These are phyloP conservation scores for Eulimnadia texana DNA, from an alignment of 1,140 invertebrate genomes.

Conservation along the genomic window DNA sequence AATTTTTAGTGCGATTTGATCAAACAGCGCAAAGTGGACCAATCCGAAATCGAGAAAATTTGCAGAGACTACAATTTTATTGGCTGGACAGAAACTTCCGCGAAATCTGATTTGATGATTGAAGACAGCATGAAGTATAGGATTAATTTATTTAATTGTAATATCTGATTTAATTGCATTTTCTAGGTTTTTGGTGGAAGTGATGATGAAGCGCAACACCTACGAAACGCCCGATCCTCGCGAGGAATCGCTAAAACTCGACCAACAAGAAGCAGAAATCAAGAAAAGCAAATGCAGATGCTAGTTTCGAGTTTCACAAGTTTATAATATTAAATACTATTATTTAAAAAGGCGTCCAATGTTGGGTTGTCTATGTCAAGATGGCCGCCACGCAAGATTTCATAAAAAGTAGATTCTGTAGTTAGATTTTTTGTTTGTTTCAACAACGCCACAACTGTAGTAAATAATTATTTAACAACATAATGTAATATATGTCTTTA, in stretches of 20 bases:
- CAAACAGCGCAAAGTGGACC: constrained; percentile 34
- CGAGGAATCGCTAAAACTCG: not conserved
- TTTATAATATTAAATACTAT: not conserved
- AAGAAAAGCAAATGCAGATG: not conserved
- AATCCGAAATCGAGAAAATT: constrained; percentile 40
- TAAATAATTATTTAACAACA: not conserved
- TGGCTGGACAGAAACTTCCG: constrained; percentile 44
- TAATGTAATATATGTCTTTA: too few relatives aligned
- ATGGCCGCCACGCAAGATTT: too few relatives aligned
- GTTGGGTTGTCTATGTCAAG: too few relatives aligned
- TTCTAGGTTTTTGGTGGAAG: constrained; percentile 28
- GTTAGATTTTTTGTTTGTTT: not conserved
- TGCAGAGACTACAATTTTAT: constrained; percentile 43
- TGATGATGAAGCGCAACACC: constrained; percentile 29
- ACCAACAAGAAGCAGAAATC: not conserved
- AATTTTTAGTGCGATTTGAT: constrained; percentile 36
- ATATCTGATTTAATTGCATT: not conserved
- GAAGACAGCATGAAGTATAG: constrained; percentile 39
- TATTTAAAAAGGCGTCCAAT: too few relatives aligned
- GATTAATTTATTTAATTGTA: not conserved
- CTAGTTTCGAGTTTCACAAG: not conserved
- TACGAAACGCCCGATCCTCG: not conserved
- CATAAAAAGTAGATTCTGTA: not conserved
- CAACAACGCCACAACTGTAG: not conserved
- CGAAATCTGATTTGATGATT: constrained; percentile 44